These are phyloP conservation scores for Acleris sparsana DNA, from an alignment of 2,888 invertebrate species.

Conservation along the genomic window DNA sequence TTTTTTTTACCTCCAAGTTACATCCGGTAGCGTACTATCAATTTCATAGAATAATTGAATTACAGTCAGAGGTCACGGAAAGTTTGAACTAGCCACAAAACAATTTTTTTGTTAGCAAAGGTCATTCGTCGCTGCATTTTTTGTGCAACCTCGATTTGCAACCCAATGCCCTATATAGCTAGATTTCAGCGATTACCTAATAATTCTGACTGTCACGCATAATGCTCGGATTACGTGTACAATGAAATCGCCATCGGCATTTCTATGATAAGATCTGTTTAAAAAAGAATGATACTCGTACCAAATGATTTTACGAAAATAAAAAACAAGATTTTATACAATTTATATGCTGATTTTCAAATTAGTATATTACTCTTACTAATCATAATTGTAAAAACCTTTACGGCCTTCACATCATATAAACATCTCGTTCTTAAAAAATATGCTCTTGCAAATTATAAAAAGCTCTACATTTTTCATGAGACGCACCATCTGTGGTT, in stretches of 20 bases:
- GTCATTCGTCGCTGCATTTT: slow-evolving; percentile 22
- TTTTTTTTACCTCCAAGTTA: too few relatives aligned
- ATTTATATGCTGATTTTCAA: too few relatives aligned
- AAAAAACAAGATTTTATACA: too few relatives aligned
- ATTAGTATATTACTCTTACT: too few relatives aligned
- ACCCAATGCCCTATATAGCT: slow-evolving; percentile 31
- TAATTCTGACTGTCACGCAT: slow-evolving; percentile 26
- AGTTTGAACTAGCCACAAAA: slow-evolving; percentile 18
- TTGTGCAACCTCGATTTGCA: slow-evolving; percentile 27
- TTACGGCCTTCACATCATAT: too few relatives aligned
- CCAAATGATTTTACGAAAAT: too few relatives aligned
- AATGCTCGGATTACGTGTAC: slow-evolving; percentile 13
- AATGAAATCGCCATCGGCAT: slow-evolving; percentile 13
- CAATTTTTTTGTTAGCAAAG: slow-evolving; percentile 20
- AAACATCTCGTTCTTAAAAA: too few relatives aligned
- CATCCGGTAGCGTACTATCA: background rate
- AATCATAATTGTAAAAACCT: too few relatives aligned
- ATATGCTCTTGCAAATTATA: too few relatives aligned
- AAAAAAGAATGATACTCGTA: background rate
- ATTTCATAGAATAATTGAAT: slow-evolving; percentile 5
- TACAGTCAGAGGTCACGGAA: slow-evolving; percentile 21
- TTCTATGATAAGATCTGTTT: slow-evolving; percentile 10
- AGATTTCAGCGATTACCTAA: slow-evolving; percentile 38
- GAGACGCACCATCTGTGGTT: too few relatives aligned
- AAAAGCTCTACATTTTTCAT: too few relatives aligned